Evolutionary conservation across 2,888 invertebrate genomes (phyloP), one percentile per base, ranked within the genome.

Genomic region (Diplazon laetatorius): DNA sequence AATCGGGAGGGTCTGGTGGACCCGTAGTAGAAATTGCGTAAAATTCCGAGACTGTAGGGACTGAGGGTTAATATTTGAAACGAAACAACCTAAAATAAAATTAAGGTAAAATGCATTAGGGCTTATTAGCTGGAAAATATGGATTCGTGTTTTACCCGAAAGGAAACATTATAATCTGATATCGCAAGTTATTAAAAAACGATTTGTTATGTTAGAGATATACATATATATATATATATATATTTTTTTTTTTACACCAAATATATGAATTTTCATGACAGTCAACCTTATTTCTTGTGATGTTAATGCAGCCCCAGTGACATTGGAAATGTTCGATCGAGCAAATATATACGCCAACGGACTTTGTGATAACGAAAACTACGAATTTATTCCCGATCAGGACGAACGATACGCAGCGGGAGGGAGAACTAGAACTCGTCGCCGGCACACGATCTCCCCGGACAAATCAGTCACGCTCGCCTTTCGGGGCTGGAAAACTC

Each of bases 401-500:
- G 10, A 5, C 2, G 22, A 50, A 25, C 20, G 50, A 12, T 25
- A 12, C 50, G 12, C n/a, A 20, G 2, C 10, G n/a, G 12, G 20
- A 25, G 25, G 22, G 50, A 5, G 30, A 30, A n/a, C 22, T 5
- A 10, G n/a, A 20, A 25, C 2, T 50, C 50, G 22, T 50, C 20
- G 6, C n/a, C 20, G n/a, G n/a, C 22, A 48, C 18, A 48, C 25
- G n/a, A 20, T 20, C 50, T 50, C n/a, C 5, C 0, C 22, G n/a
- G 22, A 22, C 2, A 50, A 50, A 50, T 50, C 50, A n/a, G 18
- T 12, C 25, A 50, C 50, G 25, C 25, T 50, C n/a, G n/a, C 50
- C n/a, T 50, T 30, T 50, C 12, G 5, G 22, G 22, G n/a, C n/a
- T 22, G 22, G 3, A 10, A 10, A 50, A 50, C n/a, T 50, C 50